Conservation (phyloP, 2,113 vertebrate species). For the Ictalurus furcatus region DNA sequence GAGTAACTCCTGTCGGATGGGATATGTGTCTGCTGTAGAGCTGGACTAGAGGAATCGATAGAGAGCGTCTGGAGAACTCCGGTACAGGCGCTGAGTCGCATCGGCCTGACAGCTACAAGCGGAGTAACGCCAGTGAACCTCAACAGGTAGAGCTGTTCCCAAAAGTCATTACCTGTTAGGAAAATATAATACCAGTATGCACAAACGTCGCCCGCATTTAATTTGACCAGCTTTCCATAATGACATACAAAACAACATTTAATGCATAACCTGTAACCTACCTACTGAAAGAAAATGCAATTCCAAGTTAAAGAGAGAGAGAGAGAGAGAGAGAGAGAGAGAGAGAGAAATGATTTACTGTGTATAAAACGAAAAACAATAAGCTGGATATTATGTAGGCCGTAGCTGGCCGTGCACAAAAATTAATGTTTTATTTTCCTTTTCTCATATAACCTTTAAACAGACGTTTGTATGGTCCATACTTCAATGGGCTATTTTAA, state of each 20-base stretch:
- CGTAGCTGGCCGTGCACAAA: not conserved
- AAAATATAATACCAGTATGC: not conserved
- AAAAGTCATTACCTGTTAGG: not conserved
- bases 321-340: no score
- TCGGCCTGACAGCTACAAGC: constrained; percentile 55
- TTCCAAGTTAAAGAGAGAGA: not conserved
- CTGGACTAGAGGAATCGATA: constrained; percentile 75
- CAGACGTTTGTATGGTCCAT: not conserved
- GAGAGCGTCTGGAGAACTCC: constrained; percentile 65
- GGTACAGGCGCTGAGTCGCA: constrained; percentile 45
- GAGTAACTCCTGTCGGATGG: constrained; percentile 79
- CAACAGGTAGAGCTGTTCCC: constrained; percentile 34
- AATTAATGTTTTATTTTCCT: not conserved
- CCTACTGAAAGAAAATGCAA: not conserved
- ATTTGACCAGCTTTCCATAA: not conserved
- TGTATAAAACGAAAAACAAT: not conserved
- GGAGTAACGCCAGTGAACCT: constrained; percentile 10
- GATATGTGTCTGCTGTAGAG: constrained; percentile 73
- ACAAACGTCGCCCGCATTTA: not conserved
- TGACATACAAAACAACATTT: not conserved
- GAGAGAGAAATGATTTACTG: not conserved
- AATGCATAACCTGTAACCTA: not conserved
- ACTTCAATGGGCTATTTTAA: not conserved
- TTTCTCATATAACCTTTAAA: no score
- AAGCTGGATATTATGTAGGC: not conserved